A percentile compares a stretch with the other conserved stretches of the same genome.
These are phyloP conservation scores for Drosophila teissieri DNA, from an alignment of 1,140 invertebrate species.

Conservation along the genomic window DNA sequence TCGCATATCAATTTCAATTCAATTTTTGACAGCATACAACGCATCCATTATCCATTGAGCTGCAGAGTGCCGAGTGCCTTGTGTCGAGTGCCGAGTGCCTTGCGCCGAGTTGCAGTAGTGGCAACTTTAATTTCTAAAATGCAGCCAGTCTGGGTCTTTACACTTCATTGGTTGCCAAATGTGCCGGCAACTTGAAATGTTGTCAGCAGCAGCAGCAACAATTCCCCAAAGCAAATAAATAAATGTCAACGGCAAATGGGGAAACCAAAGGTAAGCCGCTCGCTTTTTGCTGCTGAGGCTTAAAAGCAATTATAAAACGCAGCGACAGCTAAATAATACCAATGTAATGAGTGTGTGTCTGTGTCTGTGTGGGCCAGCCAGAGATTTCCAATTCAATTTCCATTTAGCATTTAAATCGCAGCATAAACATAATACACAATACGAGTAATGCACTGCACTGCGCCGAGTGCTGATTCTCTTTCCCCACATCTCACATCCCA, in stretches of 20 bases:
- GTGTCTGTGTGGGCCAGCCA: neutral
- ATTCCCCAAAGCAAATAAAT: slow-evolving; percentile 80
- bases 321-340: slow-evolving; percentile 50
- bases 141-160: slow-evolving; percentile 59
- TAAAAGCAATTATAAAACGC: slow-evolving; percentile 81
- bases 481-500: neutral
- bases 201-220: slow-evolving; percentile 61
- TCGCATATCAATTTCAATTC: slow-evolving; percentile 80
- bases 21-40: slow-evolving; percentile 71
- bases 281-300: slow-evolving; percentile 44
- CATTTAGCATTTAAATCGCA: slow-evolving; percentile 62
- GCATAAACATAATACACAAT: slow-evolving; percentile 64
- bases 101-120: slow-evolving; percentile 12
- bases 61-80: slow-evolving; percentile 8
- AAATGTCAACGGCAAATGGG: slow-evolving; percentile 70
- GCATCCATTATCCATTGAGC: slow-evolving; percentile 50
- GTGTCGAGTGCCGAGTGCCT: neutral
- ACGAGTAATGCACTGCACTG: slow-evolving; percentile 48
- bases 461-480: slow-evolving; percentile 6
- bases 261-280: slow-evolving; percentile 56
- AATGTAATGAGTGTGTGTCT: slow-evolving; percentile 8
- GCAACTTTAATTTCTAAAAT: slow-evolving; percentile 59
- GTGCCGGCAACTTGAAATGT: slow-evolving; percentile 66
- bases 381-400: slow-evolving; percentile 23
- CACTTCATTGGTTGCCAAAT: slow-evolving; percentile 74